Conservation (phyloP, 2,113 vertebrate genomes). For the Silurus asotus region DNA sequence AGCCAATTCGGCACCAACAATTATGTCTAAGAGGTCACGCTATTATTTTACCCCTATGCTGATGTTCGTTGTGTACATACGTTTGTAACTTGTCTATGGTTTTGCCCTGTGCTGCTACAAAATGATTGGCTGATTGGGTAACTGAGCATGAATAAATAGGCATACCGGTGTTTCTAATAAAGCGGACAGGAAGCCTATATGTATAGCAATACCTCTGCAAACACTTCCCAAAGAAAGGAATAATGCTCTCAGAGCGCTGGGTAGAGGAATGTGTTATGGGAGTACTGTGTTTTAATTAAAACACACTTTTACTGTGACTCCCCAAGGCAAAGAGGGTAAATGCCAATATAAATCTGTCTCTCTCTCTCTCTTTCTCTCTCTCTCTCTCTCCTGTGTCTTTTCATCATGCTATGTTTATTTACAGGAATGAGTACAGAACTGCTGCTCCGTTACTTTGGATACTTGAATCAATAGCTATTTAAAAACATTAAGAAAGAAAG, state of each 20-base stretch:
- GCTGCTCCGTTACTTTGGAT: background rate
- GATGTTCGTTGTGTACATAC: too few species aligned
- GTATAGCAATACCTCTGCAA: background rate
- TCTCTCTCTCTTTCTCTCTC: background rate
- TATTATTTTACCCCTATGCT: too few species aligned
- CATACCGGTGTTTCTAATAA: too few species aligned
- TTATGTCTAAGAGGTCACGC: too few species aligned
- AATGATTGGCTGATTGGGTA: too few species aligned
- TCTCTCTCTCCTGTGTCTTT: background rate
- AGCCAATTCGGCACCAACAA: too few species aligned
- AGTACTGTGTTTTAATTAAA: conserved; percentile 29
- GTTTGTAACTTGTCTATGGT: too few species aligned
- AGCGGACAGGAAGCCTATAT: background rate
- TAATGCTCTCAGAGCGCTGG: background rate
- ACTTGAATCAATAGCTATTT: conserved; percentile 27
- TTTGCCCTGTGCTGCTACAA: too few species aligned
- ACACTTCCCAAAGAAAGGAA: background rate
- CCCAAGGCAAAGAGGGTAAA: background rate
- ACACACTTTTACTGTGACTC: background rate
- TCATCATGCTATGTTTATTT: background rate
- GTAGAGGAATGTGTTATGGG: background rate
- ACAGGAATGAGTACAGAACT: conserved; percentile 19
- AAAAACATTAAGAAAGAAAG: background rate
- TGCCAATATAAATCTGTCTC: conserved; percentile 31
- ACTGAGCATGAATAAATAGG: too few species aligned